These are phyloP conservation scores for Hafferia zeledoni DNA, from an alignment of 2,797 vertebrate genomes.

Conservation along the genomic window DNA sequence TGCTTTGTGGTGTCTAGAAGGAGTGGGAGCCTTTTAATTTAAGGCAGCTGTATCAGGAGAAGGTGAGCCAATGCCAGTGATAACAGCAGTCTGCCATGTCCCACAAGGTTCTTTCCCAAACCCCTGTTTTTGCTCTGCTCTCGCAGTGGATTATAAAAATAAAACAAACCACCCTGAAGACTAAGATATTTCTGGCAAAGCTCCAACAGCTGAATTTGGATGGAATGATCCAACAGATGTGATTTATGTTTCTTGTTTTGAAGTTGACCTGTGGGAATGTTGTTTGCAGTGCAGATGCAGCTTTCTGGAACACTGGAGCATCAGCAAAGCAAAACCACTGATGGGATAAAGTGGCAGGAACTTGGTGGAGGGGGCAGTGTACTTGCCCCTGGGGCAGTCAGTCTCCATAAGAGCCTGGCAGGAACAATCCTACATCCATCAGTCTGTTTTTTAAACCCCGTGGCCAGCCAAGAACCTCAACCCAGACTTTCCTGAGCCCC, in stretches of 20 bases:
- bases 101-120: neutral
- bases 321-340: neutral
- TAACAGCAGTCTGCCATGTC: neutral
- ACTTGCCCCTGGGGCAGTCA: neutral
- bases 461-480: neutral
- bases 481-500: neutral
- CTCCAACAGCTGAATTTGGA: neutral
- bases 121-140: neutral
- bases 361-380: fast-evolving
- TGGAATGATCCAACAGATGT: neutral
- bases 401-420: neutral
- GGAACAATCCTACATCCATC: fast-evolving
- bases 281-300: neutral
- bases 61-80: neutral
- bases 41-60: neutral
- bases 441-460: neutral
- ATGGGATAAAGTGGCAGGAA: neutral
- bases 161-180: neutral
- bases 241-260: neutral
- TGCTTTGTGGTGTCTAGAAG: neutral
- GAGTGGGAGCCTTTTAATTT: neutral
- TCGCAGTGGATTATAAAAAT: neutral
- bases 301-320: neutral
- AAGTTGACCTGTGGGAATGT: neutral
- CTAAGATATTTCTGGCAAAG: neutral